These are phyloP conservation scores for Zele albiditarsus DNA, from an alignment of 2,888 invertebrate species.

Conservation along the genomic window DNA sequence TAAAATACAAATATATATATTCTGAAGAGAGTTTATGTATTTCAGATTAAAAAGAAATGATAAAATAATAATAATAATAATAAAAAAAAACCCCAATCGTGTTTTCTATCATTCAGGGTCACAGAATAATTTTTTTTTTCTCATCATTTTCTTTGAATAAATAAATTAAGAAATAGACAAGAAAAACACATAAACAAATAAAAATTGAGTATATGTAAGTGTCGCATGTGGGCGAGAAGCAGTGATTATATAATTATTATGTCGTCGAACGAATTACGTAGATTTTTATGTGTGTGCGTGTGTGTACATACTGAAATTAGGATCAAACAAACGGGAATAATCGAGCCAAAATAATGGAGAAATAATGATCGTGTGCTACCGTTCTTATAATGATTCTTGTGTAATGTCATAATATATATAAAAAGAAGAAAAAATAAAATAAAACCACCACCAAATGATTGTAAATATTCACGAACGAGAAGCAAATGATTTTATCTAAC, in stretches of 20 bases:
- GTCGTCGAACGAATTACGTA: constrained; percentile 41
- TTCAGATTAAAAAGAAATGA: constrained; percentile 36
- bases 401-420: neutral
- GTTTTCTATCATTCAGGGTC: constrained; percentile 3
- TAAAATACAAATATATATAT: constrained; percentile 37
- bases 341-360: constrained; percentile 2
- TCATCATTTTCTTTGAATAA: neutral
- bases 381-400: neutral
- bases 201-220: neutral
- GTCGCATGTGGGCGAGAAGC: neutral
- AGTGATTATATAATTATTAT: constrained; percentile 25
- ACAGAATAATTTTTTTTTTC: neutral
- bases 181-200: neutral
- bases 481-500: neutral
- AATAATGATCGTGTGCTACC: constrained; percentile 1
- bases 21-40: constrained; percentile 52
- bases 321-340: constrained; percentile 30
- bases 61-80: constrained; percentile 38
- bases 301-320: constrained; percentile 42
- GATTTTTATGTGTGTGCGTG: constrained; percentile 43
- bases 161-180: constrained; percentile 2
- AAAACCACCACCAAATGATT: neutral
- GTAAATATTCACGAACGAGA: neutral
- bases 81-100: constrained; percentile 10
- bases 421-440: neutral